These are phyloP conservation scores for Linepithema humile DNA, from an alignment of 1,140 invertebrate genomes.

Conservation along the genomic window DNA sequence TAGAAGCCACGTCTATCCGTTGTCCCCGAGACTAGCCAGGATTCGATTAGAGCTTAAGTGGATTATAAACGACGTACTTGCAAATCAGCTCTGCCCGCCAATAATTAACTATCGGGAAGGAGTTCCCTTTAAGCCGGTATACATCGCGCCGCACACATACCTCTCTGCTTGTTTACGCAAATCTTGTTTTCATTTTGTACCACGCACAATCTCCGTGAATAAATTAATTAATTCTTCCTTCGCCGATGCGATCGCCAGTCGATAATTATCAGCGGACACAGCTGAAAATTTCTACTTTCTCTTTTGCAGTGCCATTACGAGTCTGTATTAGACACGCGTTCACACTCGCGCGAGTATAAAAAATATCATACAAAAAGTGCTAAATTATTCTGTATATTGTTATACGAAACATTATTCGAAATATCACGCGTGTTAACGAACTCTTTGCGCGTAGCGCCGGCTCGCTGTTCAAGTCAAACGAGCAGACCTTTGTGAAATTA, in stretches of 20 bases:
- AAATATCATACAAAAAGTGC: neutral
- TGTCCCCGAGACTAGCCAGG: slow-evolving; percentile 53
- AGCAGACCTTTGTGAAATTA: slow-evolving; percentile 38
- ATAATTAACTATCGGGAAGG: slow-evolving; percentile 73
- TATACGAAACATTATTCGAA: neutral
- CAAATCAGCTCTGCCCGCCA: slow-evolving; percentile 70
- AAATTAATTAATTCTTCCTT: neutral
- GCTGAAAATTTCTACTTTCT: neutral
- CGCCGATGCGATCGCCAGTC: no score
- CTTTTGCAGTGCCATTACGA: neutral
- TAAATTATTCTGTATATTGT: neutral
- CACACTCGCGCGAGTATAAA: neutral
- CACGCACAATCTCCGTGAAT: neutral
- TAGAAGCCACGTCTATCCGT: slow-evolving; percentile 57
- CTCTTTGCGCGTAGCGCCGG: neutral
- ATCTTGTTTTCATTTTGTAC: slow-evolving; percentile 52
- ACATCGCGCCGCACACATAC: slow-evolving; percentile 40
- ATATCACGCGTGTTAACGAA: slow-evolving; percentile 39
- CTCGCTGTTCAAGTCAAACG: neutral
- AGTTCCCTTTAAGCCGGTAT: slow-evolving; percentile 67
- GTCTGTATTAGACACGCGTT: neutral
- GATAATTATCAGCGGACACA: neutral
- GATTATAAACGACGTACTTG: slow-evolving; percentile 74
- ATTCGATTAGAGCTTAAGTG: slow-evolving; percentile 73
- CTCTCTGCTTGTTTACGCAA: slow-evolving; percentile 59